These are phyloP conservation scores for Gymnoscopelus braueri DNA, from an alignment of 2,797 vertebrate species.

Conservation along the genomic window DNA sequence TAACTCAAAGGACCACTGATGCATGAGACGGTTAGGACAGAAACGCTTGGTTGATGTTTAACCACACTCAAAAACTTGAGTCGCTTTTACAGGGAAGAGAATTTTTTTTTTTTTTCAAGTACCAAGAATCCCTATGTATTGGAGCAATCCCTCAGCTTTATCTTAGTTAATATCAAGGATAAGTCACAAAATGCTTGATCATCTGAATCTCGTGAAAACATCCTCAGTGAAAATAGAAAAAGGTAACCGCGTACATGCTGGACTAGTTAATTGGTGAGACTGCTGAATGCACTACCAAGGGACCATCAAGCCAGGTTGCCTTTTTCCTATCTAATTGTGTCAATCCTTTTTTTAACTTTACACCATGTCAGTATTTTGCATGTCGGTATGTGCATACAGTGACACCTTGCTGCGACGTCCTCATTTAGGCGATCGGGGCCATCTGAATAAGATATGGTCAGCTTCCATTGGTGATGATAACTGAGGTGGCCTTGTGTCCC, in stretches of 20 bases:
- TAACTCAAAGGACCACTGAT: constrained; percentile 69
- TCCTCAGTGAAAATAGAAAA: constrained; percentile 39
- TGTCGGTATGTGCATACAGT: constrained; percentile 56
- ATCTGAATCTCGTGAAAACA: constrained; percentile 39
- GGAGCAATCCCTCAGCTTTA: constrained; percentile 42
- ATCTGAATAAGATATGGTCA: constrained; percentile 81
- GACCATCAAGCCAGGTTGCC: constrained; percentile 55
- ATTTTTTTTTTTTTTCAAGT: constrained; percentile 43
- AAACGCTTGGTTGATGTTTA: constrained; percentile 76
- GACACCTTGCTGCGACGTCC: constrained; percentile 75
- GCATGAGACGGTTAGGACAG: constrained; percentile 61
- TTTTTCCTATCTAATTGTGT: constrained; percentile 37
- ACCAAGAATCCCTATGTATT: constrained; percentile 54
- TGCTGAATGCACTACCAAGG: constrained; percentile 56
- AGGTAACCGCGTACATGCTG: constrained; percentile 37
- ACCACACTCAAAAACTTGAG: constrained; percentile 51
- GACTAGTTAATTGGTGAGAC: constrained; percentile 41
- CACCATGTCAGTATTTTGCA: constrained; percentile 75
- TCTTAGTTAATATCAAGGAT: constrained; percentile 25
- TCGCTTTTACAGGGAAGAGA: constrained; percentile 46
- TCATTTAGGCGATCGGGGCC: constrained; percentile 56
- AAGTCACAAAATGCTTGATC: constrained; percentile 36
- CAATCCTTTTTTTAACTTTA: constrained; percentile 52
- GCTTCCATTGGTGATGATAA: constrained; percentile 97
- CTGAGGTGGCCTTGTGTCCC: constrained; percentile 94